Evolutionary conservation across 2,888 invertebrate genomes (phyloP), one percentile per base, ranked within the genome.

Genomic region (Timandra comae): DNA sequence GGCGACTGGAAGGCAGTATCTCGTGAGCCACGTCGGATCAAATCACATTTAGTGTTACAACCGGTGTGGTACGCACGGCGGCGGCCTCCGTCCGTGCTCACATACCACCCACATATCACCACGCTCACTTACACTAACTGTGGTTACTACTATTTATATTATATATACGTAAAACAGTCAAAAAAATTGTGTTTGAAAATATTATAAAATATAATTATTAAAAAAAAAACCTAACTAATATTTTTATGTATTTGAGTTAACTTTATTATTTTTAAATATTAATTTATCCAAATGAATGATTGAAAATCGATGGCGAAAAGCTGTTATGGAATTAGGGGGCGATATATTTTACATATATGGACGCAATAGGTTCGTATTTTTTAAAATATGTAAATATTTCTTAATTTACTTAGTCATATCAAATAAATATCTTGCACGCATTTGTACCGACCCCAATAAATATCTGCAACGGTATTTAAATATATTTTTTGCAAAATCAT

Each of bases 261-360:
- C 22, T 4, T 22, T 2, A 4, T 22, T 4, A 22, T 9, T 22
- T 9, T 7, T n/a, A n/a, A 22, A 23, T 21, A 26, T 20, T 29
- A 13, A 27, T 34, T 35, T n/a, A n/a, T 7, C 32, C 12, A n/a
- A 8, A 32, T 26, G 45, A 39, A 49, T 40, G 49, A 43, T 42
- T 48, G 47, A 52, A 55, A 53, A 59, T 64, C 63, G 55, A 67
- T 63, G 67, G 34, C 6, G 52, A 59, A 53, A 66, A 63, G 65
- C 63, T 57, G 68, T 64, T 58, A 82, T 84, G 82, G 80, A 80
- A 64, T 67, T 79, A 75, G 78, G 67, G 33, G 76, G 79, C 49
- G 78, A 77, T 64, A 63, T 70, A 59, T 75, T 67, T 75, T 68
- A 66, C 62, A 63, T 69, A 49, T 58, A 74, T 57, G 77, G 74